Base-by-base conservation (phyloP, 1,140 invertebrate genomes). In the Vanessa atalanta region DNA sequence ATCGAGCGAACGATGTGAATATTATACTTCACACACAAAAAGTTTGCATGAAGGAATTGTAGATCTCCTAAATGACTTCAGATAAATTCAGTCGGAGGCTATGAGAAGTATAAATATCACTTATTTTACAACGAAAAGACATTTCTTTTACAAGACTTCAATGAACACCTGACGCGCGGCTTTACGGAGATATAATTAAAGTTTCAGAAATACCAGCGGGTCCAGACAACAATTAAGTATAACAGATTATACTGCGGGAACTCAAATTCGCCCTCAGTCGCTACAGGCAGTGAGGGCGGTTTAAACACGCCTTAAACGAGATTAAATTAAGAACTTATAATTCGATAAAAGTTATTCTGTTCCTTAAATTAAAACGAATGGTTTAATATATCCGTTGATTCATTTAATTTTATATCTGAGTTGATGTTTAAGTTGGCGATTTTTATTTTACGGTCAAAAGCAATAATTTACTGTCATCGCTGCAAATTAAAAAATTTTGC, bases 141-240 rank as follows among this genome's bases (percentile, higher is more conserved):
- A 65, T 65, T 65, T 13, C 50, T 57, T 43, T 26, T 50, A 31
- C 65, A 20, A 16, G 53, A n/a, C 47, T 12, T 15, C n/a, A 31
- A 31, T 31, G 61, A 20, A 16, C 72, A 77, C 78, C 77, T 79
- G 77, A 70, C 79, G 78, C 76, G 71, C 70, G 65, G 72, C 76
- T 79, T 79, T 77, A 80, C 79, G 80, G 80, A 81, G 84, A 82
- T 79, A 85, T 85, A 87, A 88, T 88, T 87, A 88, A 87, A 87
- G 83, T 86, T 87, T 80, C 71, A 69, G 80, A 79, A 83, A 78
- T 75, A 75, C 70, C 70, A 65, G 65, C 76, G 55, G 65, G 26
- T 53, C 51, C 67, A 69, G 65, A 81, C 53, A 13, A 57, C 53
- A 57, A 83, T 86, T 79, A 84, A 81, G 80, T 75, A 80, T 78